These are phyloP conservation scores for Tetragnatha montana DNA, from an alignment of 2,888 invertebrate species.

Conservation along the genomic window DNA sequence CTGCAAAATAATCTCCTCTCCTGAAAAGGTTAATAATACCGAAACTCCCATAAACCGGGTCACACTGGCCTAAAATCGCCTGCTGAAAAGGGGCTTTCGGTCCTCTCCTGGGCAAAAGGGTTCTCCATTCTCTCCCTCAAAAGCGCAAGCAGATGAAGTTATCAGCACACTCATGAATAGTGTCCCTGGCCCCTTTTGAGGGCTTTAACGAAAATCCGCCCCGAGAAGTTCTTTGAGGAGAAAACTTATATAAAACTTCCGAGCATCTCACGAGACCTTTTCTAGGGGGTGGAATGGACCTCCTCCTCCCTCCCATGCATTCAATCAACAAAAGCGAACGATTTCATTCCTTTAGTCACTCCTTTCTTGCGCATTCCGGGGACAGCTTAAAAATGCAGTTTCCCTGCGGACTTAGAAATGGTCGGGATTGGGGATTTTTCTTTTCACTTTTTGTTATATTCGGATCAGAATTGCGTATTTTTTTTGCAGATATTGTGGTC, in stretches of 20 bases:
- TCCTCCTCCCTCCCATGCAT: constrained; percentile 2
- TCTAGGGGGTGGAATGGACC: constrained; percentile 8
- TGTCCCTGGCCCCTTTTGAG: constrained; percentile 19
- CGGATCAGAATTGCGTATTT: too few species aligned
- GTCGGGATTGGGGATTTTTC: too few species aligned
- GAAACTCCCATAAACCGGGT: not conserved
- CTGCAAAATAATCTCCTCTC: too few species aligned
- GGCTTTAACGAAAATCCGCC: constrained; percentile 48
- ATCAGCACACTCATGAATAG: constrained; percentile 40
- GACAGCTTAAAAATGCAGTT: constrained; percentile 31
- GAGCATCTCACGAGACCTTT: constrained; percentile 2
- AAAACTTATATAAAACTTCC: constrained; percentile 14
- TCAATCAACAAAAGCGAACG: constrained; percentile 49
- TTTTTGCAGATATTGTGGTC: too few species aligned
- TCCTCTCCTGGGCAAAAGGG: constrained; percentile 1
- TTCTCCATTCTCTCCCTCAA: constrained; percentile 8
- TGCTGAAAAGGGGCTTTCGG: not conserved
- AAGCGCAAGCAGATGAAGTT: constrained; percentile 39
- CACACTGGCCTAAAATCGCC: not conserved
- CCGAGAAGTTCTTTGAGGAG: constrained; percentile 30
- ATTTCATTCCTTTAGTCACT: constrained; percentile 40
- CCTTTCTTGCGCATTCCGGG: constrained; percentile 9
- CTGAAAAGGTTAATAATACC: not conserved
- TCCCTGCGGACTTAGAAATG: not conserved
- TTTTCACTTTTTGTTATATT: too few species aligned